Percentiles rank a stretch among this genome's conserved stretches.
Evolutionary conservation across 2,797 vertebrate species (phyloP).

Genomic region (Notamacropus eugenii): DNA sequence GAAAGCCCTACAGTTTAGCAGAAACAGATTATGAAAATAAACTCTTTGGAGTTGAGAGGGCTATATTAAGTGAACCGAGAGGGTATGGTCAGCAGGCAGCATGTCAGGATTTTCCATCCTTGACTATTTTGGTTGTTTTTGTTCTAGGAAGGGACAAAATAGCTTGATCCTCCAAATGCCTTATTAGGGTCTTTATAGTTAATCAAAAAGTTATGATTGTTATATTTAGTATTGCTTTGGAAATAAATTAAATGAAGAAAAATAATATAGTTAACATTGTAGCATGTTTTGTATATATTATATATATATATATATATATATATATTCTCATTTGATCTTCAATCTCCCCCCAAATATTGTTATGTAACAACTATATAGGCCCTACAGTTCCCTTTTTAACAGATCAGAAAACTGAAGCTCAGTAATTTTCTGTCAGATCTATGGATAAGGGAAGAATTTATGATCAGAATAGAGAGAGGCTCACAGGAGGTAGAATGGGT

Average conservation of each 20-base stretch:
- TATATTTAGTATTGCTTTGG: conserved; percentile 68
- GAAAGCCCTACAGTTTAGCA: conserved; percentile 53
- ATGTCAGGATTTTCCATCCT: conserved; percentile 46
- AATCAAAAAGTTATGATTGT: conserved; percentile 59
- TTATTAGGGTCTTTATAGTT: conserved; percentile 72
- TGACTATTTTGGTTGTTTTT: conserved; percentile 53
- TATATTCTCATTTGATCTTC: neutral
- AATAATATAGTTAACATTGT: neutral
- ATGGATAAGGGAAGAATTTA: neutral
- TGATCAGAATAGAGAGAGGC: neutral
- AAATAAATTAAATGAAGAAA: conserved; percentile 48
- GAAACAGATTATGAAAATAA: conserved; percentile 79
- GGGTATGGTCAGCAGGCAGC: conserved; percentile 59
- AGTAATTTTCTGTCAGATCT: neutral
- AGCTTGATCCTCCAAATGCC: conserved; percentile 77
- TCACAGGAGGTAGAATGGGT: neutral
- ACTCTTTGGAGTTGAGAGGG: conserved; percentile 71
- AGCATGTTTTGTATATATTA: neutral
- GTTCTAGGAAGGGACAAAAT: conserved; percentile 74
- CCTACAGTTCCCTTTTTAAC: neutral
- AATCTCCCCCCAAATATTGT: neutral
- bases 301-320: neutral
- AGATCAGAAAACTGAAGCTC: neutral
- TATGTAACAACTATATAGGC: neutral
- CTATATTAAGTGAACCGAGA: conserved; percentile 63